phyloP scores from a whole-genome alignment of 2,797 vertebrate species.

The Crocidura indochinensis region DNA sequence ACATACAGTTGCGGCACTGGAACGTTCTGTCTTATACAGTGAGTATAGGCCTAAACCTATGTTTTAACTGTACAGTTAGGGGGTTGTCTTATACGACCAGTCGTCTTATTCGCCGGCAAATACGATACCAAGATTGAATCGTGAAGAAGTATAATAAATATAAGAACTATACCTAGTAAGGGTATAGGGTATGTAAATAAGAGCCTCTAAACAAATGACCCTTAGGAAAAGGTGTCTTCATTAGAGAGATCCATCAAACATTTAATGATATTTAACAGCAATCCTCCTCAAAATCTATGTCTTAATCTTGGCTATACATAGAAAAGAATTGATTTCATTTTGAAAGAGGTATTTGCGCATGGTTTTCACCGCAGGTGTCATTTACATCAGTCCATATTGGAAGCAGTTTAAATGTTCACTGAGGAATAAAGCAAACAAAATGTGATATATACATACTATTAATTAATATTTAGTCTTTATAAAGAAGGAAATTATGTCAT shows the following conservation, averaged over 20 bases:
- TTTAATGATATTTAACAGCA: slow-evolving; percentile 44
- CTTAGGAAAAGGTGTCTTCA: neutral
- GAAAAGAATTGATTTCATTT: neutral
- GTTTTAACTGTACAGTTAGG: too few relatives aligned
- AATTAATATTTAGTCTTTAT: neutral
- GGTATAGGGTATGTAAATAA: neutral
- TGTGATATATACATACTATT: neutral
- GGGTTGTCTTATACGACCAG: too few relatives aligned
- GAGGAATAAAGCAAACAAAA: neutral
- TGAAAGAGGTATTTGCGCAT: neutral
- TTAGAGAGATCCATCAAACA: neutral
- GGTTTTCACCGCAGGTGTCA: neutral
- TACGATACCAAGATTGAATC: too few relatives aligned
- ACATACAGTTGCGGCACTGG: too few relatives aligned
- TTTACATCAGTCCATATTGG: neutral
- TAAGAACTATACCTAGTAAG: neutral
- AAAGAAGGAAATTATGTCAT: slow-evolving; percentile 2
- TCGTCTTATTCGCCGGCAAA: too few relatives aligned
- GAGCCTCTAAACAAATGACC: neutral
- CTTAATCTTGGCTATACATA: neutral
- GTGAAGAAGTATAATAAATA: slow-evolving; percentile 14
- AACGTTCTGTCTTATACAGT: too few relatives aligned
- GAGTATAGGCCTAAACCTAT: too few relatives aligned
- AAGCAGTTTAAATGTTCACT: neutral
- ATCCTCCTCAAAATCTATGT: neutral